phyloP scores from a whole-genome alignment of 2,113 vertebrate species.

The Platanista minor region DNA sequence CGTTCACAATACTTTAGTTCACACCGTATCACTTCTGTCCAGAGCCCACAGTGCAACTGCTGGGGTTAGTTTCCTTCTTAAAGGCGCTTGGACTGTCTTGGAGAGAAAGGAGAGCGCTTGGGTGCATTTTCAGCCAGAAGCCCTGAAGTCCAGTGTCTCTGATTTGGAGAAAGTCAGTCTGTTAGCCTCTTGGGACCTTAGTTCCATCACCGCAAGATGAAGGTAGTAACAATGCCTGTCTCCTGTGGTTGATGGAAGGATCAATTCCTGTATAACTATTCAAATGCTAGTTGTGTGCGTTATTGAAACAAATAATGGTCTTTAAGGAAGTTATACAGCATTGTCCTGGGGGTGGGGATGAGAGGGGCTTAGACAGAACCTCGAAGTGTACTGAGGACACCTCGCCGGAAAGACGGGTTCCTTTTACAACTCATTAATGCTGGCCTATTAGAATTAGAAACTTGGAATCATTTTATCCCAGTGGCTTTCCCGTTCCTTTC shows the following conservation, averaged over 20 bases:
- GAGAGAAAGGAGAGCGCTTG: background rate
- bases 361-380: background rate
- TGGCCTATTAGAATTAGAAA: background rate
- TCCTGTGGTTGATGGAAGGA: background rate
- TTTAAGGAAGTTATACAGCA: background rate
- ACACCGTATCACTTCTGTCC: background rate
- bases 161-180: background rate
- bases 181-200: background rate
- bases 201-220: background rate
- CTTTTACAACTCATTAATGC: background rate
- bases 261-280: background rate
- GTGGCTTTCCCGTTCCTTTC: background rate
- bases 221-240: background rate
- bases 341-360: background rate
- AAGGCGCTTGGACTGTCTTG: background rate
- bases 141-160: background rate
- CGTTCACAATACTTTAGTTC: background rate
- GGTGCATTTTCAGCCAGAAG: background rate
- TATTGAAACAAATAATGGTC: background rate
- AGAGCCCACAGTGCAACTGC: background rate
- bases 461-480: background rate
- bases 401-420: background rate
- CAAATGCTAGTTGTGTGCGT: background rate
- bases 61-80: background rate
- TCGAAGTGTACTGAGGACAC: fast-evolving